These are phyloP conservation scores for Ibycter americanus DNA, from an alignment of 2,797 vertebrate species.

Conservation along the genomic window DNA sequence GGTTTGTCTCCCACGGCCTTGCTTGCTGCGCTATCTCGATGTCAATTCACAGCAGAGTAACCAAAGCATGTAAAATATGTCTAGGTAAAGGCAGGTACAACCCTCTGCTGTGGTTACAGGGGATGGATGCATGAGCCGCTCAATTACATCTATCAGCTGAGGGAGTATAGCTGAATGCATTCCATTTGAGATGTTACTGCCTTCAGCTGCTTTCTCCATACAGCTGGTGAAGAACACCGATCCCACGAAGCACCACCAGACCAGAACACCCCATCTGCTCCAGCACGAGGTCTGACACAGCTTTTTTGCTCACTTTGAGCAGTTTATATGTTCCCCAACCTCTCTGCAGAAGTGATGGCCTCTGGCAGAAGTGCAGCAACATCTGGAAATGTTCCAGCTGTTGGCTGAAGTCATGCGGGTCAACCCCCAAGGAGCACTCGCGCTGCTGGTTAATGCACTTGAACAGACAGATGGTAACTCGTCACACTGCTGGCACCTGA, in stretches of 20 bases:
- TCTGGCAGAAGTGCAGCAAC: neutral
- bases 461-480: neutral
- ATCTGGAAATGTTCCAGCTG: neutral
- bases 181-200: neutral
- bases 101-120: neutral
- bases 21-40: neutral
- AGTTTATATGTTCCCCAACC: neutral
- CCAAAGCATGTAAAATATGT: neutral
- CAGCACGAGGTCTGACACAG: neutral
- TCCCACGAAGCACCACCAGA: neutral
- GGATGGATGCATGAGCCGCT: rapidly evolving
- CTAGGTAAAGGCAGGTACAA: neutral
- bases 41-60: neutral
- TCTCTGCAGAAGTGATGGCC: neutral
- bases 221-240: rapidly evolving
- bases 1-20: neutral
- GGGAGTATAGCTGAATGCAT: neutral
- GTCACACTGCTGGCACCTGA: neutral
- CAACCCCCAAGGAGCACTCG: rapidly evolving
- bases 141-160: neutral
- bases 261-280: neutral
- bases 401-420: neutral
- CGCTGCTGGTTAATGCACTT: neutral
- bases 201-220: neutral
- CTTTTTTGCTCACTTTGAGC: neutral